Evolutionary conservation across 2,797 vertebrate species (phyloP).

Genomic region (Darevskia nairensis): DNA sequence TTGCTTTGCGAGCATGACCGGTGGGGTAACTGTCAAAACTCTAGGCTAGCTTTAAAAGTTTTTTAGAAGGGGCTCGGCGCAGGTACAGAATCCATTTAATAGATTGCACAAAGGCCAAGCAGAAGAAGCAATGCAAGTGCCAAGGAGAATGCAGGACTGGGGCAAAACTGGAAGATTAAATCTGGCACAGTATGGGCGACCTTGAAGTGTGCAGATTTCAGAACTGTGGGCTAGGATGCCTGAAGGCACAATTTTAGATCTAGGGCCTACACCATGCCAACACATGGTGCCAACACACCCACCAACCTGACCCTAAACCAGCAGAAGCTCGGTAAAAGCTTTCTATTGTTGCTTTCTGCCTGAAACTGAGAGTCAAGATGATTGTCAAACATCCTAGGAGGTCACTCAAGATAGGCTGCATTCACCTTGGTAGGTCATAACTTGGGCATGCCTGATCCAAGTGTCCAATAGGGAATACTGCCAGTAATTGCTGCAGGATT

Average conservation of each 20-base stretch:
- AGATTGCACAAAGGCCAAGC: no score
- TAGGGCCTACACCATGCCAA: background rate
- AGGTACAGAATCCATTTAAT: no score
- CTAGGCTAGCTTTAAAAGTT: no score
- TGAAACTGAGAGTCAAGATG: background rate
- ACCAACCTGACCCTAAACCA: background rate
- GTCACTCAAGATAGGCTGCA: background rate
- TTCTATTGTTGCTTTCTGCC: background rate
- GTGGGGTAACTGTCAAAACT: no score
- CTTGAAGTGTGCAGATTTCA: background rate
- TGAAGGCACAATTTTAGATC: background rate
- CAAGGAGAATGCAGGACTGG: background rate
- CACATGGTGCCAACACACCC: background rate
- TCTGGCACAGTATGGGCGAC: background rate
- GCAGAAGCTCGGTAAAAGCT: background rate
- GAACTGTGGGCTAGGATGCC: background rate
- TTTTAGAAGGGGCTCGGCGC: no score
- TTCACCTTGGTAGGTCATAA: background rate
- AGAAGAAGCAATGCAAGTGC: background rate
- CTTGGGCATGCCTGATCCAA: no score
- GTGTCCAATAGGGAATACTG: background rate
- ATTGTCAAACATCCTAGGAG: background rate
- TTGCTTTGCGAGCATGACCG: no score
- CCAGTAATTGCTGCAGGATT: background rate
- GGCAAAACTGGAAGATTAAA: background rate